Evolutionary conservation across 2,113 vertebrate genomes (phyloP).

Genomic region (Ursus arctos): DNA sequence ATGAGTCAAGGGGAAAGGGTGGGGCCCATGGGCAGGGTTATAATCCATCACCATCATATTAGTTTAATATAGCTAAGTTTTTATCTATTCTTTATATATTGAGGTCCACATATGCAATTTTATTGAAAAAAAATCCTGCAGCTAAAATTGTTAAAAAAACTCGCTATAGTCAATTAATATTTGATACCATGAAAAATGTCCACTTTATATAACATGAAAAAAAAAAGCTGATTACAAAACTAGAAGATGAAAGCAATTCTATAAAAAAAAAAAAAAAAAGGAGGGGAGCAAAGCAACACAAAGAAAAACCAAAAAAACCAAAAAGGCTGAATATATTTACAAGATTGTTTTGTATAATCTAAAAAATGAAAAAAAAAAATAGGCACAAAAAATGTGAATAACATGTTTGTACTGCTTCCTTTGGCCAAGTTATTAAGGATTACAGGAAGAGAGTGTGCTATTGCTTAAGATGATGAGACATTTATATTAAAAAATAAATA

Average conservation of each 20-base stretch:
- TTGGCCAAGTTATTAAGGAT: constrained; percentile 24
- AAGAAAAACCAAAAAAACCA: neutral
- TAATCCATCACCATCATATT: accelerated
- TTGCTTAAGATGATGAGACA: constrained; percentile 60
- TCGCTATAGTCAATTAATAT: neutral
- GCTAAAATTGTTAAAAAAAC: neutral
- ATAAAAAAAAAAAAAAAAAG: neutral
- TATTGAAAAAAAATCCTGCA: neutral
- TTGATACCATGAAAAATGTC: neutral
- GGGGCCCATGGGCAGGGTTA: neutral
- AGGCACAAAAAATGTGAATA: neutral
- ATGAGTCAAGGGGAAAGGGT: neutral
- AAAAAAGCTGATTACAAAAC: neutral
- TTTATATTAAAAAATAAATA: constrained; percentile 63
- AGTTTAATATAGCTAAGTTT: neutral
- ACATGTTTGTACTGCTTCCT: neutral
- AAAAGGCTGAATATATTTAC: neutral
- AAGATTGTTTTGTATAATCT: neutral
- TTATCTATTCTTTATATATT: neutral
- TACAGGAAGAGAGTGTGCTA: constrained; percentile 61
- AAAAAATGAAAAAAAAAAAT: neutral
- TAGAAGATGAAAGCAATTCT: neutral
- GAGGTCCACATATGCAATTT: neutral
- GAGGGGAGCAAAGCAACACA: neutral
- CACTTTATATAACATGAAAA: neutral